phyloP scores from a whole-genome alignment of 2,888 invertebrate species.

The Dioctria linearis region DNA sequence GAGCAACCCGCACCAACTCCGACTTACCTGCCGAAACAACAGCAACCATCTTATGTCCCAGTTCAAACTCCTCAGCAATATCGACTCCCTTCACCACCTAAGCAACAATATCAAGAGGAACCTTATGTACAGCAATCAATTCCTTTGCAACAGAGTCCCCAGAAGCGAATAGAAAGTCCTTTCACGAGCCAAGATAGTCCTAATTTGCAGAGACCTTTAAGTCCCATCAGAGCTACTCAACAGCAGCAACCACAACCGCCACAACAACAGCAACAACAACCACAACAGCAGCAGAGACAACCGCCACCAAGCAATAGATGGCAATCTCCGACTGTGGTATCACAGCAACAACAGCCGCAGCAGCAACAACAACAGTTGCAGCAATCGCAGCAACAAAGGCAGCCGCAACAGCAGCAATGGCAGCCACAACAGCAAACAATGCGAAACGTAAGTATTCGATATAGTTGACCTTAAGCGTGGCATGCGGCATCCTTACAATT shows the following conservation, averaged over 20 bases:
- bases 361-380: slow-evolving; percentile 60
- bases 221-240: slow-evolving; percentile 62
- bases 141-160: slow-evolving; percentile 66
- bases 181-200: slow-evolving; percentile 66
- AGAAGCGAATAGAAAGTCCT: slow-evolving; percentile 67
- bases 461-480: slow-evolving; percentile 27
- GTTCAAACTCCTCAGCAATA: slow-evolving; percentile 58
- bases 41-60: slow-evolving; percentile 6
- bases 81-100: slow-evolving; percentile 55
- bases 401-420: slow-evolving; percentile 53
- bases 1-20: neutral
- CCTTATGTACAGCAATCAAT: slow-evolving; percentile 33
- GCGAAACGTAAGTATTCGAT: slow-evolving; percentile 27
- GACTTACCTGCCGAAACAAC: neutral
- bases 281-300: slow-evolving; percentile 57
- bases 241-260: slow-evolving; percentile 43
- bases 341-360: slow-evolving; percentile 60
- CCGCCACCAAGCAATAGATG: slow-evolving; percentile 52
- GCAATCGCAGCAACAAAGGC: slow-evolving; percentile 59
- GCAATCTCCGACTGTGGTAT: slow-evolving; percentile 45
- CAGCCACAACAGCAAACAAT: slow-evolving; percentile 57
- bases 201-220: slow-evolving; percentile 66
- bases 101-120: slow-evolving; percentile 59
- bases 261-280: slow-evolving; percentile 54
- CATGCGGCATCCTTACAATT: neutral